Percentiles rank a stretch among this genome's conserved stretches.
These are phyloP conservation scores for Acronicta alni DNA, from an alignment of 2,888 invertebrate species.

Conservation along the genomic window DNA sequence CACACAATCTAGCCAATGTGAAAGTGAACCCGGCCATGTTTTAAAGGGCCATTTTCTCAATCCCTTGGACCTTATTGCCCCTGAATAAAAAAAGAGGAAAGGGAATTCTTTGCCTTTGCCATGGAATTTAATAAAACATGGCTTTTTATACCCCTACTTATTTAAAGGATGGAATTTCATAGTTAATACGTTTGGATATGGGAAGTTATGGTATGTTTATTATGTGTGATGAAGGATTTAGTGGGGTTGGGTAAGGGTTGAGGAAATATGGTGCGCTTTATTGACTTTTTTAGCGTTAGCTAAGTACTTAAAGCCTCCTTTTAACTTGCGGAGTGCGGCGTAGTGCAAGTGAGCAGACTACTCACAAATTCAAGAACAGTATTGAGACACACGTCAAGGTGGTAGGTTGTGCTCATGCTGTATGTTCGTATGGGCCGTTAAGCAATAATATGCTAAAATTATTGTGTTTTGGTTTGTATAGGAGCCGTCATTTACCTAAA, in stretches of 20 bases:
- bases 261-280: not conserved
- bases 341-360: no score
- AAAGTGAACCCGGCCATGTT: constrained; percentile 28
- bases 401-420: no score
- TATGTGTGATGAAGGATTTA: not conserved
- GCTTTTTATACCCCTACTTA: constrained; percentile 33
- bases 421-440: no score
- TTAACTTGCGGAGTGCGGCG: no score
- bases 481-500: no score
- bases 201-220: not conserved
- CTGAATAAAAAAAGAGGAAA: constrained; percentile 34
- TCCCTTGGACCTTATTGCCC: constrained; percentile 32
- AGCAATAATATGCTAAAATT: no score
- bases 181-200: constrained; percentile 28
- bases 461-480: no score
- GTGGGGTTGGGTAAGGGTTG: not conserved
- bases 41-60: constrained; percentile 33
- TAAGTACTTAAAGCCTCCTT: no score
- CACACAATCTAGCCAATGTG: constrained; percentile 14
- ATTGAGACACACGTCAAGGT: no score
- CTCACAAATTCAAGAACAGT: no score
- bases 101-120: constrained; percentile 18
- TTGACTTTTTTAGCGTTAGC: no score
- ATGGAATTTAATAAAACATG: constrained; percentile 58
- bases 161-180: constrained; percentile 32